A percentile compares a stretch with the other conserved stretches of the same genome.
These are phyloP conservation scores for Amphilophus citrinellus DNA, from an alignment of 2,113 vertebrate genomes.

Conservation along the genomic window DNA sequence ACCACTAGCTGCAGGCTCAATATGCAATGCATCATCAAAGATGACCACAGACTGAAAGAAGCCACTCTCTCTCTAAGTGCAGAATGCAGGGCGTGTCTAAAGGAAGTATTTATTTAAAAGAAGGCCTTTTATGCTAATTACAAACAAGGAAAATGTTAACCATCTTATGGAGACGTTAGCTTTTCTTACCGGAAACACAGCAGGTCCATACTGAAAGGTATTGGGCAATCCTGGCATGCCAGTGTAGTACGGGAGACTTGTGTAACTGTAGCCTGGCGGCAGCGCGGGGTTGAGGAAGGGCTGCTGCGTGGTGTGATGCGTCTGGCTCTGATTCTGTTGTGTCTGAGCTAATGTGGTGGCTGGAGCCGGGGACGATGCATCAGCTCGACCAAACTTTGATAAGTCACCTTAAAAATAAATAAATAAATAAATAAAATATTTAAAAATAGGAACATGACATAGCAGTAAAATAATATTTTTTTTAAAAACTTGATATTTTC, in stretches of 20 bases:
- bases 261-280: constrained; percentile 99
- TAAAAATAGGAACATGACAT: background rate
- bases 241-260: constrained; percentile 98
- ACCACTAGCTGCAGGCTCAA: background rate
- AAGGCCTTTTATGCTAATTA: background rate
- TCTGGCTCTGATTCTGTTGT: constrained; percentile 95
- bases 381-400: constrained; percentile 94
- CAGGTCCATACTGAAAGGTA: constrained; percentile 98
- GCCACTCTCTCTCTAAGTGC: background rate
- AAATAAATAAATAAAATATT: background rate
- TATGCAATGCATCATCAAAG: background rate
- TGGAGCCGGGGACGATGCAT: constrained; percentile 93
- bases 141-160: background rate
- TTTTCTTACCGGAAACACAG: constrained; percentile 95
- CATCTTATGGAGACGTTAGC: background rate
- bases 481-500: background rate
- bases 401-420: constrained; percentile 84
- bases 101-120: background rate
- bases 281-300: constrained; percentile 96
- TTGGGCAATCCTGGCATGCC: constrained; percentile 96
- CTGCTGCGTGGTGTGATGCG: constrained; percentile 96
- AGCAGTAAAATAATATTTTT: background rate
- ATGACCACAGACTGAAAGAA: background rate
- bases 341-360: constrained; percentile 95
- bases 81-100: background rate